Evolutionary conservation across 2,888 invertebrate species (phyloP).

Genomic region (Axea sp.): DNA sequence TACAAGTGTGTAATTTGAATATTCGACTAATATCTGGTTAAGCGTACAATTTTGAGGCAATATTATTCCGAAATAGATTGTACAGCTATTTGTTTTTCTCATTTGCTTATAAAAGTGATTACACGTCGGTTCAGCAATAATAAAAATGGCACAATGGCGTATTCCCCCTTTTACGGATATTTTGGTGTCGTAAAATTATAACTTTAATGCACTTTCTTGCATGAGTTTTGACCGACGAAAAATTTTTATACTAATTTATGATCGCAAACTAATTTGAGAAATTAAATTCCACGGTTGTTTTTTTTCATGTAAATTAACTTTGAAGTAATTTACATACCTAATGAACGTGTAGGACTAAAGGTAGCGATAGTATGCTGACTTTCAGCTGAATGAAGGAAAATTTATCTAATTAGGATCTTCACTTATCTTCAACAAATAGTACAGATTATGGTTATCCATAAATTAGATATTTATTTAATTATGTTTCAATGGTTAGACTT

Average conservation of each 20-base stretch:
- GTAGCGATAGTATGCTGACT: conserved; percentile 5
- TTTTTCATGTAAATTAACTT: conserved; percentile 10
- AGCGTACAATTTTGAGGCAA: conserved; percentile 1
- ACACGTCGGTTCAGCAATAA: not conserved
- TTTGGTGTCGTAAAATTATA: no score
- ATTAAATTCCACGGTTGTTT: no score
- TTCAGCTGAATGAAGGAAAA: not conserved
- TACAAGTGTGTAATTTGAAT: conserved; percentile 30
- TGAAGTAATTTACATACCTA: conserved; percentile 7
- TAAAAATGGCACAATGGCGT: not conserved
- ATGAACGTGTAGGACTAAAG: conserved; percentile 5
- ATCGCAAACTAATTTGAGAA: conserved; percentile 4
- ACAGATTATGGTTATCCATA: no score
- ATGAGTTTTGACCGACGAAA: not conserved
- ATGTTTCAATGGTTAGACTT: no score
- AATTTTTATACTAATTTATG: not conserved
- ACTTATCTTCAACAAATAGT: not conserved
- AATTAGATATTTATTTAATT: no score
- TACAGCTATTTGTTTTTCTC: not conserved
- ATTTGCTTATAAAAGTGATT: conserved; percentile 2
- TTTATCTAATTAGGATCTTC: not conserved
- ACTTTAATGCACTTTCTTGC: no score
- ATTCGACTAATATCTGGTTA: conserved; percentile 38
- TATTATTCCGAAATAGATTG: not conserved
- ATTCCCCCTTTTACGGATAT: not conserved